Conservation (phyloP, 2,113 vertebrate genomes). For the Urocolius indicus region DNA sequence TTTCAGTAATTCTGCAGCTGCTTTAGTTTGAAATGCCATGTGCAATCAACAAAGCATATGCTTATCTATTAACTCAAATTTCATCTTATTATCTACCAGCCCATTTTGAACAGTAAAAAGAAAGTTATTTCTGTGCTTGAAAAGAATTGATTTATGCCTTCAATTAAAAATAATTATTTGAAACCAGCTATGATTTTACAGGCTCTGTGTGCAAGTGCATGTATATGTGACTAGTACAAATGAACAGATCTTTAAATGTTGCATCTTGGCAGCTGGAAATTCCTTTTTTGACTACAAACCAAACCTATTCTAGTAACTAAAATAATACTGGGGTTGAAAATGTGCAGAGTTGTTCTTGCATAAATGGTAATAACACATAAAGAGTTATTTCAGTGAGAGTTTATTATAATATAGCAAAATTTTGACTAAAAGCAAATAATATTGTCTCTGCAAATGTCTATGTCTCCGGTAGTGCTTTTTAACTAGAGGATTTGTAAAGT, state of each 20-base stretch:
- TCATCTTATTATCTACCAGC: constrained; percentile 14
- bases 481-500: background rate
- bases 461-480: background rate
- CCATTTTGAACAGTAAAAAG: background rate
- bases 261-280: background rate
- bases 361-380: background rate
- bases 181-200: background rate
- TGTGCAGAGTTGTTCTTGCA: background rate
- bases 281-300: background rate
- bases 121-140: constrained; percentile 5
- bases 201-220: rapidly evolving
- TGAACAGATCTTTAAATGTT: background rate
- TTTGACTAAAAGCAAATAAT: constrained; percentile 20
- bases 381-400: background rate
- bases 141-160: constrained; percentile 36
- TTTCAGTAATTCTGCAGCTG: background rate
- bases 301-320: background rate
- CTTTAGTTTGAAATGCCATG: background rate
- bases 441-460: background rate
- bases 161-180: constrained; percentile 40
- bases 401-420: background rate
- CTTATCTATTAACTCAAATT: constrained; percentile 29
- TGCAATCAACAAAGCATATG: constrained; percentile 22
- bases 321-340: background rate
- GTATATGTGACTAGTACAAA: background rate